Evolutionary conservation across 2,113 vertebrate species (phyloP).

Genomic region (Cranoglanis bouderius): DNA sequence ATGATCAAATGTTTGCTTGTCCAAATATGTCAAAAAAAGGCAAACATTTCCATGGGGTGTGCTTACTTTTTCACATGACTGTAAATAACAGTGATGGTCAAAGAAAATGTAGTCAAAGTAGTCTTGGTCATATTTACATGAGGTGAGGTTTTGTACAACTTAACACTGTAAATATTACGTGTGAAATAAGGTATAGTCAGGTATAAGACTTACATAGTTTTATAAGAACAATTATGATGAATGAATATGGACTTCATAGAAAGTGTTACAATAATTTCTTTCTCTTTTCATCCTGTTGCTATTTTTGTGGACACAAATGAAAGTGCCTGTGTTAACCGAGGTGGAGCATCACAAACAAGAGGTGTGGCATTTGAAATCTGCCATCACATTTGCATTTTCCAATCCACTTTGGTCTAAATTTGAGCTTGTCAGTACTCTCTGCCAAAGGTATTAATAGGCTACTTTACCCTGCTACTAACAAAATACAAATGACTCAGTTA

Average conservation of each 20-base stretch:
- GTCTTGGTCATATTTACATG: not conserved
- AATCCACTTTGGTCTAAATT: not conserved
- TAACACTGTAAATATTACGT: not conserved
- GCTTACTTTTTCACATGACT: no score
- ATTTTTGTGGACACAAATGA: conserved; percentile 2
- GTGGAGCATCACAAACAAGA: not conserved
- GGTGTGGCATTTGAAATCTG: not conserved
- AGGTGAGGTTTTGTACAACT: not conserved
- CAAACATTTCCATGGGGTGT: no score
- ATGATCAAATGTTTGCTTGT: no score
- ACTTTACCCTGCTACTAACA: not conserved
- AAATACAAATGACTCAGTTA: not conserved
- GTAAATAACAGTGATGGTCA: not conserved
- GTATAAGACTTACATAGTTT: not conserved
- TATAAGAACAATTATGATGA: not conserved
- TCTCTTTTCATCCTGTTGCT: not conserved
- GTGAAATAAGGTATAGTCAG: not conserved
- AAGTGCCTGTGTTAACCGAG: not conserved
- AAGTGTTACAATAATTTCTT: not conserved
- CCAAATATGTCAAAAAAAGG: no score
- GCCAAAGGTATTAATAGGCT: not conserved
- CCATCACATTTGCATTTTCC: not conserved
- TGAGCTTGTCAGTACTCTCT: not conserved
- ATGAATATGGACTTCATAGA: no score
- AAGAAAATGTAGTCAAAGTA: not conserved